A percentile compares a stretch with the other conserved stretches of the same genome.
Evolutionary conservation across 2,113 vertebrate species (phyloP).

Genomic region (Lynx canadensis): DNA sequence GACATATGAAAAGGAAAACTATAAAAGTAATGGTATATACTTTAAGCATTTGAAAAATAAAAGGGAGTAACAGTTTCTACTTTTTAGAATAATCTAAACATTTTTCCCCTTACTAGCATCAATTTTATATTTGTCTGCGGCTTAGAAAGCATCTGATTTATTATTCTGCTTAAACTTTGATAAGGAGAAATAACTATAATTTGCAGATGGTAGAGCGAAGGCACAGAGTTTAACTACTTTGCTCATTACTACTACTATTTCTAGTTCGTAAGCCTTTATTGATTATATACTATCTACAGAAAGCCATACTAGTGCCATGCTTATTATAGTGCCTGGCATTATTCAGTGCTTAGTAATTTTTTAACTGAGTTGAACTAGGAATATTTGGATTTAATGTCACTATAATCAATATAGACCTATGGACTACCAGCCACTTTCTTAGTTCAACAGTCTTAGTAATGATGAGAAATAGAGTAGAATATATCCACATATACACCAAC

Average conservation of each 20-base stretch:
- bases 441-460: background rate
- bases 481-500: background rate
- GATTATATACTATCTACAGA: background rate
- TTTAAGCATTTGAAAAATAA: conserved; percentile 19
- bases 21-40: background rate
- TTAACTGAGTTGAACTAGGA: background rate
- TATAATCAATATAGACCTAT: background rate
- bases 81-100: conserved; percentile 3
- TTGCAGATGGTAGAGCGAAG: background rate
- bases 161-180: background rate
- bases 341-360: background rate
- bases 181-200: background rate
- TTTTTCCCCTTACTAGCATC: background rate
- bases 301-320: background rate
- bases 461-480: background rate
- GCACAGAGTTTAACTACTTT: background rate
- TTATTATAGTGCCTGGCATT: background rate
- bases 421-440: background rate
- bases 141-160: background rate
- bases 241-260: background rate
- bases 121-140: background rate
- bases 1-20: background rate
- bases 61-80: background rate
- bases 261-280: background rate
- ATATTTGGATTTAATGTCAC: background rate